phyloP scores from a whole-genome alignment of 35 echinoderm and acorn worm species.

The Lytechinus variegatus region DNA sequence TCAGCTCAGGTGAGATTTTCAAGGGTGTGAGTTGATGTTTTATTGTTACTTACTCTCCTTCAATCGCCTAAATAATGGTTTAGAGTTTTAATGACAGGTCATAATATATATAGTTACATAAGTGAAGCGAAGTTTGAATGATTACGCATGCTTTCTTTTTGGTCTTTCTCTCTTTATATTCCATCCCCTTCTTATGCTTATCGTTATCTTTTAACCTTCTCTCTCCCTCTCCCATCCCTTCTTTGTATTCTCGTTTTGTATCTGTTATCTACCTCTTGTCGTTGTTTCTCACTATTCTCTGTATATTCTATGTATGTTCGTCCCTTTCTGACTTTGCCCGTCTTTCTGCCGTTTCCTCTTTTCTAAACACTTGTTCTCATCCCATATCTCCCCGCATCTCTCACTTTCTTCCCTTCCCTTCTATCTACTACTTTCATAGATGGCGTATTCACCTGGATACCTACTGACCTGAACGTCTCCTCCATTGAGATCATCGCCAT shows the following conservation, averaged over 20 bases:
- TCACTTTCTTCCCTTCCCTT: background rate
- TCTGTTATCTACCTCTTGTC: background rate
- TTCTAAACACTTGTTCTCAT: background rate
- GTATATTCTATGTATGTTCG: background rate
- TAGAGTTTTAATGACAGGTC: too few species aligned
- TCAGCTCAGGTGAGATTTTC: background rate
- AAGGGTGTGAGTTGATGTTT: too few species aligned
- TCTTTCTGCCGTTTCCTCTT: background rate
- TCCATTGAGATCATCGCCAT: background rate
- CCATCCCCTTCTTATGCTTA: too few species aligned
- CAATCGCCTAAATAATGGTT: too few species aligned
- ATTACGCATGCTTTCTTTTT: too few species aligned
- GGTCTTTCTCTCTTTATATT: too few species aligned
- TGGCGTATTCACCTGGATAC: background rate
- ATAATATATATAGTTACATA: too few species aligned
- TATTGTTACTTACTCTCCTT: too few species aligned
- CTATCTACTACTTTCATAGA: background rate
- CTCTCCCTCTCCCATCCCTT: too few species aligned
- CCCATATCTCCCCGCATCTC: too few species aligned
- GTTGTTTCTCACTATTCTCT: background rate
- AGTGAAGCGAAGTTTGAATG: too few species aligned
- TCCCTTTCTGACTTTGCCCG: background rate
- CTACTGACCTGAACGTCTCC: background rate
- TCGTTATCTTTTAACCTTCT: too few species aligned
- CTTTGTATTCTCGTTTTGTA: background rate